Evolutionary conservation across 1,140 invertebrate genomes (phyloP).

Genomic region (Onthophagus taurus): DNA sequence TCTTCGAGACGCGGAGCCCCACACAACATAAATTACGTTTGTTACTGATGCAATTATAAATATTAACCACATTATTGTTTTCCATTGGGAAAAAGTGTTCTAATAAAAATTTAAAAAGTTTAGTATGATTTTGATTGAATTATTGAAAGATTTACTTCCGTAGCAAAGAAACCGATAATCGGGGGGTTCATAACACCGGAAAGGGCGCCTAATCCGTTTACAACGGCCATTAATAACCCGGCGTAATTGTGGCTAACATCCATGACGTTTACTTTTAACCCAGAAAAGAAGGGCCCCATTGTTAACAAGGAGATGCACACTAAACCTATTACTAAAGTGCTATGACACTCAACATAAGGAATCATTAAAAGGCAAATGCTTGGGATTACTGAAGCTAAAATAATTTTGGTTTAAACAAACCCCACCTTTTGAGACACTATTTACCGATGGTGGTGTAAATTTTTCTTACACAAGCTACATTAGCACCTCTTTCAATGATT

Average conservation of each 20-base stretch:
- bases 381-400: conserved; percentile 10
- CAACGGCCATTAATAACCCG: conserved; percentile 67
- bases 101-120: conserved; percentile 1
- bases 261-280: conserved; percentile 65
- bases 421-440: background rate
- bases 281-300: conserved; percentile 63
- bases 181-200: conserved; percentile 69
- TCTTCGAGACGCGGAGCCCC: background rate
- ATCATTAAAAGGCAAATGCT: conserved; percentile 1
- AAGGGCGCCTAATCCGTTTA: conserved; percentile 70
- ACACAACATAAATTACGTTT: conserved; percentile 8
- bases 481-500: conserved; percentile 6
- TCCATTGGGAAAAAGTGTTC: conserved; percentile 11
- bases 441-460: conserved; percentile 12
- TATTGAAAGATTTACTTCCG: conserved; percentile 48
- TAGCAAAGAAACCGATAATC: conserved; percentile 61
- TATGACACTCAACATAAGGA: conserved; percentile 6
- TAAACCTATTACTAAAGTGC: background rate
- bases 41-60: conserved; percentile 8
- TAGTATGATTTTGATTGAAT: no score
- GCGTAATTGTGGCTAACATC: conserved; percentile 73
- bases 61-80: conserved; percentile 9
- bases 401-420: no score
- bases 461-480: conserved; percentile 9
- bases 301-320: conserved; percentile 3